Evolutionary conservation across 35 echinoderm and acorn worm genomes (phyloP).

Genomic region (Anneissia japonica): DNA sequence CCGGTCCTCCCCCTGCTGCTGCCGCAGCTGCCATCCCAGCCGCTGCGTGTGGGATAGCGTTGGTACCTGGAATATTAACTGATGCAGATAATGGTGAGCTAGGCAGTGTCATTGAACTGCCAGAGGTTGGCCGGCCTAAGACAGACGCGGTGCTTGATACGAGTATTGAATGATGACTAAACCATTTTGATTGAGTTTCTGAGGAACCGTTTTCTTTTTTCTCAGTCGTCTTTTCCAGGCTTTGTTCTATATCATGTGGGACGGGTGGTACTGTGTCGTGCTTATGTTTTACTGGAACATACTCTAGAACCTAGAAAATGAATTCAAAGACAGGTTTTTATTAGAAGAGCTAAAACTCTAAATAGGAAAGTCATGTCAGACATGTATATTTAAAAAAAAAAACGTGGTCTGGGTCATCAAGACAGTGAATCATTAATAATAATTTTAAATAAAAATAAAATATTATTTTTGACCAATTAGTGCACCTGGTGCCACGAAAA

Average conservation of each 20-base stretch:
- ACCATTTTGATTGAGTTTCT: background rate
- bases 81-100: constrained; percentile 41
- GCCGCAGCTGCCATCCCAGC: constrained; percentile 58
- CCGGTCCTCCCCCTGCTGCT: constrained; percentile 72
- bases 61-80: constrained; percentile 40
- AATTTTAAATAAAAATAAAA: too few relatives aligned
- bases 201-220: background rate
- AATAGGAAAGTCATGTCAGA: too few relatives aligned
- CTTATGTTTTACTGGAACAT: constrained; percentile 57
- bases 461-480: too few relatives aligned
- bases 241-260: constrained; percentile 1
- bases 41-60: constrained; percentile 51
- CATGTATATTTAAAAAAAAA: too few relatives aligned
- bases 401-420: too few relatives aligned
- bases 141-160: background rate
- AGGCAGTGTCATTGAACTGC: background rate
- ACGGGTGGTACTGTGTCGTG: constrained; percentile 53
- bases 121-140: background rate
- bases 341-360: too few relatives aligned
- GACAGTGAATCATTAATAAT: too few relatives aligned
- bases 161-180: background rate
- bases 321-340: background rate
- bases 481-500: too few relatives aligned
- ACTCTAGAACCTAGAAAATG: constrained; percentile 53
- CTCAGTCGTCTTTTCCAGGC: background rate